Conservation (phyloP, 1,140 invertebrate genomes). For the Anastatus disparis region DNA sequence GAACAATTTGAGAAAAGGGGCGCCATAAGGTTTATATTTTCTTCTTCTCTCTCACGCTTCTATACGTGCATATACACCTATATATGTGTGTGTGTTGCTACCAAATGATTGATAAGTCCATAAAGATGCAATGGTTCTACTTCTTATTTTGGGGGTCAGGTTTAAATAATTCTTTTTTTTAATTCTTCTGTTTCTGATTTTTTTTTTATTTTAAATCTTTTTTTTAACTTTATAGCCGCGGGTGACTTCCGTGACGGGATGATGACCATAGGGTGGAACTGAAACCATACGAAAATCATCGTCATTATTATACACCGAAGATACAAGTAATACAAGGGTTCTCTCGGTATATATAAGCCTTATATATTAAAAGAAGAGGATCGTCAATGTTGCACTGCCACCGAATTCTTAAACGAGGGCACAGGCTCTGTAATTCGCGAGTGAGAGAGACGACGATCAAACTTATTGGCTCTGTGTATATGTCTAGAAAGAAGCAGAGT, state of each 20-base stretch:
- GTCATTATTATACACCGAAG: conserved; percentile 60
- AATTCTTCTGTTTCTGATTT: conserved; percentile 40
- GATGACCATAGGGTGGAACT: conserved; percentile 54
- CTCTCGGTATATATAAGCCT: no score
- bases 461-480: no score
- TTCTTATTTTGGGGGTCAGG: no score
- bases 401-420: conserved; percentile 48
- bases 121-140: conserved; percentile 56
- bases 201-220: conserved; percentile 44
- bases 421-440: conserved; percentile 29
- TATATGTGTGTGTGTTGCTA: no score
- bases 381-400: conserved; percentile 63
- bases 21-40: no score
- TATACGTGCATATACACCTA: no score
- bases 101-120: conserved; percentile 68
- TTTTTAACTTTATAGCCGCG: conserved; percentile 52
- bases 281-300: conserved; percentile 52
- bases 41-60: no score
- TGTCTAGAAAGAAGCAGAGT: no score
- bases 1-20: no score
- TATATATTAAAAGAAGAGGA: no score
- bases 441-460: no score
- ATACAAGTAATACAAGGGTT: conserved; percentile 22
- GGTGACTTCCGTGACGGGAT: conserved; percentile 67
- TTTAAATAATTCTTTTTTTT: conserved; percentile 49